Evolutionary conservation across 2,888 invertebrate genomes (phyloP).

Genomic region (Apoda limacodes): DNA sequence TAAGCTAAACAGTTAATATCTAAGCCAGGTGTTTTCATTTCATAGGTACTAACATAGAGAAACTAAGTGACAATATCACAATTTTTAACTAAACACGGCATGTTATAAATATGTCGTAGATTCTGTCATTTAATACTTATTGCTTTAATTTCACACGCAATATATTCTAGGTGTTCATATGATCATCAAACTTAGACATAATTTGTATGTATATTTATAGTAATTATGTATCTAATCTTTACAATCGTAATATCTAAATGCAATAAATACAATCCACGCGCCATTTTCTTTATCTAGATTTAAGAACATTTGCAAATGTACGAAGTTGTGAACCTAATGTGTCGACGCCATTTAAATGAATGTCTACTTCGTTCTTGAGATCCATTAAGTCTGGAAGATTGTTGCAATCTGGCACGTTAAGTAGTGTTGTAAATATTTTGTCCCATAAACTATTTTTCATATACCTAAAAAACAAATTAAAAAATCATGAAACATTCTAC

Average conservation of each 20-base stretch:
- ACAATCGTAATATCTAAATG: conserved; percentile 63
- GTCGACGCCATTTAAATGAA: conserved; percentile 44
- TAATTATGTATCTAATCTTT: conserved; percentile 50
- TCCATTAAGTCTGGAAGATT: conserved; percentile 78
- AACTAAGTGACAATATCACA: conserved; percentile 59
- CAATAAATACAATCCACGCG: conserved; percentile 58
- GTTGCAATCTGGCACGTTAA: conserved; percentile 85
- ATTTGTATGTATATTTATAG: conserved; percentile 40
- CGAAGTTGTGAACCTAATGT: conserved; percentile 50
- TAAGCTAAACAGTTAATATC: conserved; percentile 43
- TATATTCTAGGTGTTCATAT: conserved; percentile 30
- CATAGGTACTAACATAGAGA: conserved; percentile 41
- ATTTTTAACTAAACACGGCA: conserved; percentile 53
- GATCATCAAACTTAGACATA: conserved; percentile 39
- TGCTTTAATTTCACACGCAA: conserved; percentile 39
- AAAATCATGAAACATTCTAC: no score
- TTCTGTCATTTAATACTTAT: conserved; percentile 48
- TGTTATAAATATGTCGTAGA: conserved; percentile 38
- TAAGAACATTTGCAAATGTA: conserved; percentile 65
- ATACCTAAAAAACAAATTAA: conserved; percentile 72
- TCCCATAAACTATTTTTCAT: conserved; percentile 81
- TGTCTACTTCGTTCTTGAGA: conserved; percentile 60
- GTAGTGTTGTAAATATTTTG: conserved; percentile 80
- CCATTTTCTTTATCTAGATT: conserved; percentile 55
- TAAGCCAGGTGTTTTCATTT: conserved; percentile 36